These are phyloP conservation scores for Platyrinchus mystaceus DNA, from an alignment of 2,797 vertebrate genomes.

Conservation along the genomic window DNA sequence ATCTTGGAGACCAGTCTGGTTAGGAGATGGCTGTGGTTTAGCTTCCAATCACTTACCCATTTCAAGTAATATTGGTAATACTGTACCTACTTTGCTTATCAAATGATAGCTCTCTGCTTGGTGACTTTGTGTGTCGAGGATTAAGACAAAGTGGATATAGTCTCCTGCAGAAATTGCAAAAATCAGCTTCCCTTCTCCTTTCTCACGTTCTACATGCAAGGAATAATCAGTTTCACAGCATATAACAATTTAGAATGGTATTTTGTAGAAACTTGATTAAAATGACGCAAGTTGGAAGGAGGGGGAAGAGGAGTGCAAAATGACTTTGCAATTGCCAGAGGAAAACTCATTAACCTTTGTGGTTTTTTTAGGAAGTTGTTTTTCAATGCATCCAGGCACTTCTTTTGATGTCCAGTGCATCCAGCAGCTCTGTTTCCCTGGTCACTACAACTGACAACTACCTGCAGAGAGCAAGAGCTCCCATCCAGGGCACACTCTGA, in stretches of 20 bases:
- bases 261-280: constrained; percentile 53
- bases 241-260: background rate
- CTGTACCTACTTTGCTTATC: background rate
- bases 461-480: background rate
- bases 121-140: background rate
- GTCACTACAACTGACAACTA: background rate
- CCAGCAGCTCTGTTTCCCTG: background rate
- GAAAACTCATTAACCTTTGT: background rate
- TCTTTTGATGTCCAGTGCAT: background rate
- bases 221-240: background rate
- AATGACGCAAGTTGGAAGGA: background rate
- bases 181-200: constrained; percentile 29
- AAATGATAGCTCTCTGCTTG: background rate
- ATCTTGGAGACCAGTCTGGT: background rate
- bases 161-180: constrained; percentile 5
- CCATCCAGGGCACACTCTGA: accelerated
- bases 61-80: background rate
- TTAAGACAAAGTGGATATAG: background rate
- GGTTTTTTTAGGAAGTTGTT: background rate
- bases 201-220: background rate
- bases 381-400: background rate
- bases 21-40: background rate
- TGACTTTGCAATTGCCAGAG: background rate
- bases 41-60: background rate
- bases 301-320: background rate